Conservation (phyloP, 2,797 vertebrate species). For the Mormyrops attenuatus region DNA sequence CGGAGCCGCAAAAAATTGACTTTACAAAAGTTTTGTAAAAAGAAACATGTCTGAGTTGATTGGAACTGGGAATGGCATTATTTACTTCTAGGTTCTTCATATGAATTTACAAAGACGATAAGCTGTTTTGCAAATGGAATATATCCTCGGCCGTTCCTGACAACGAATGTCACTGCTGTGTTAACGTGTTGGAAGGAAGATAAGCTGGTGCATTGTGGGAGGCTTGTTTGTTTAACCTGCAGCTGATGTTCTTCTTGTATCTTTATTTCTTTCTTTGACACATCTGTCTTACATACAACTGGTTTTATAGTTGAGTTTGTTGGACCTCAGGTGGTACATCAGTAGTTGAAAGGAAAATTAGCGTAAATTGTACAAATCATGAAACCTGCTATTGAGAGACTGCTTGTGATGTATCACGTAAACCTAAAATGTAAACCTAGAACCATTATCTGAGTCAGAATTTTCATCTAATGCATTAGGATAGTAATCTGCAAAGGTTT, state of each 20-base stretch:
- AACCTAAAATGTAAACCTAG: background rate
- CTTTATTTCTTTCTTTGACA: background rate
- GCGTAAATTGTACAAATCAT: background rate
- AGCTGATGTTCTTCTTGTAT: background rate
- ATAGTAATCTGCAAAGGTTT: background rate
- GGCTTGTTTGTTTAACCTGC: conserved; percentile 15
- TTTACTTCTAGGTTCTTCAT: background rate
- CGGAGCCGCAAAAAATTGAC: background rate
- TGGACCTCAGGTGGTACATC: background rate
- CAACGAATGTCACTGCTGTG: conserved; percentile 16
- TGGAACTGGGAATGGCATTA: background rate
- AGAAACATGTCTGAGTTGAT: background rate
- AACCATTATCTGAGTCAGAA: background rate
- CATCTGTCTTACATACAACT: background rate
- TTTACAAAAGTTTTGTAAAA: background rate
- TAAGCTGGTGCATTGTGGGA: background rate
- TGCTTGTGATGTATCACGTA: background rate
- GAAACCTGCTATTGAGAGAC: background rate
- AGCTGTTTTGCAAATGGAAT: conserved; percentile 36
- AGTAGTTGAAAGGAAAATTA: background rate
- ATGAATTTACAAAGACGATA: conserved; percentile 10
- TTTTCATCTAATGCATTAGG: background rate
- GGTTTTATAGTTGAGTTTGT: background rate
- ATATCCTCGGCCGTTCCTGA: conserved; percentile 34
- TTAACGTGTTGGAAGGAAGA: background rate